Conservation (phyloP, 2,113 vertebrate species). For the Rutilus rutilus region DNA sequence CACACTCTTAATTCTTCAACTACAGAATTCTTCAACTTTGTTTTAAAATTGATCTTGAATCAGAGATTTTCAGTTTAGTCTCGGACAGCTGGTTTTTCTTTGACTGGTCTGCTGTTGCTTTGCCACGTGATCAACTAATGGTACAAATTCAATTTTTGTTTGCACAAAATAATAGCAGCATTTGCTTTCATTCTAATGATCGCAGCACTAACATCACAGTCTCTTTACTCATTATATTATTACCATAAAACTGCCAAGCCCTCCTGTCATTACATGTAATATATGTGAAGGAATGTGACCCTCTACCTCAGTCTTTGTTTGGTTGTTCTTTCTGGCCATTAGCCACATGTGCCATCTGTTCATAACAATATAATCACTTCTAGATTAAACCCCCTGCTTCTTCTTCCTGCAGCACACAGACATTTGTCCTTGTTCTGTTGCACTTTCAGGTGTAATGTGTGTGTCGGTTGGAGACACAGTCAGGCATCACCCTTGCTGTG, state of each 20-base stretch:
- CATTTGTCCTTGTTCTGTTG: slow-evolving; percentile 38
- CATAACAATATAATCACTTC: slow-evolving; percentile 49
- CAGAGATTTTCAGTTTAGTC: neutral
- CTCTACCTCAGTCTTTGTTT: neutral
- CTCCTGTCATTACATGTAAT: neutral
- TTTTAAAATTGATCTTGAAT: neutral
- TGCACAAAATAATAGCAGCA: neutral
- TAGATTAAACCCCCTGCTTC: slow-evolving; percentile 28
- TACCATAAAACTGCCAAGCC: neutral
- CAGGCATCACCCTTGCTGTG: slow-evolving; percentile 5
- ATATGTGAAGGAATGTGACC: slow-evolving; percentile 28
- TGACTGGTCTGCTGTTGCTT: slow-evolving; percentile 5
- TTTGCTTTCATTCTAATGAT: neutral
- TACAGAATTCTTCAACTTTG: neutral
- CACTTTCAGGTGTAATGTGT: slow-evolving; percentile 12
- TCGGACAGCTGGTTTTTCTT: neutral
- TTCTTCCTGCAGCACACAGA: neutral
- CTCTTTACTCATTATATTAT: slow-evolving; percentile 30
- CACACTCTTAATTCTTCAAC: neutral
- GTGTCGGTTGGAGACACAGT: neutral
- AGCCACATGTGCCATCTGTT: slow-evolving; percentile 60
- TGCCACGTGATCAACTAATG: neutral
- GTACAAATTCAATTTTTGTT: neutral
- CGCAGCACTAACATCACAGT: neutral
- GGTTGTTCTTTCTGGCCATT: slow-evolving; percentile 20